Evolutionary conservation across 2,888 invertebrate genomes (phyloP).

Genomic region (Eristalis tenax): DNA sequence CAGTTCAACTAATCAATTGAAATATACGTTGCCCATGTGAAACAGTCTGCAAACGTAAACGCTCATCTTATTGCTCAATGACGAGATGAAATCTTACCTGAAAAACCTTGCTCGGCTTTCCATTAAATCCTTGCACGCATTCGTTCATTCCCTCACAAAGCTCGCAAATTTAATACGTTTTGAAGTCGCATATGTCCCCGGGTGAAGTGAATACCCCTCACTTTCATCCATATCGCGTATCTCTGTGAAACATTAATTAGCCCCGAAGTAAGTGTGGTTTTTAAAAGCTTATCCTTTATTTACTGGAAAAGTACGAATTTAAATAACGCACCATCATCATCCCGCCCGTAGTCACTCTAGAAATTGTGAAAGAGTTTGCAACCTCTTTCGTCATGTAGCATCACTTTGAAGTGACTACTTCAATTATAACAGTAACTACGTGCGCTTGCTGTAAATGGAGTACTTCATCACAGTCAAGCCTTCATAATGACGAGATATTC

Average conservation of each 20-base stretch:
- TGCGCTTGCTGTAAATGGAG: slow-evolving; percentile 11
- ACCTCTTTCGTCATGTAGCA: not conserved
- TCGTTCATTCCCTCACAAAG: not conserved
- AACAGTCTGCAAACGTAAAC: too few relatives aligned
- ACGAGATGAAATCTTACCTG: not conserved
- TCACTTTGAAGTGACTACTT: not conserved
- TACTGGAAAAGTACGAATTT: not conserved
- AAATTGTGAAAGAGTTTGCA: not conserved
- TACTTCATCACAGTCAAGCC: slow-evolving; percentile 46
- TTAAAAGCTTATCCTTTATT: not conserved
- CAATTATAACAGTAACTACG: slow-evolving; percentile 16
- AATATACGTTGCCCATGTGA: not conserved
- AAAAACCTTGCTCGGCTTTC: not conserved
- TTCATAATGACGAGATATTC: slow-evolving; percentile 58
- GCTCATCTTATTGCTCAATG: too few relatives aligned
- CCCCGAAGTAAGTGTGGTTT: not conserved
- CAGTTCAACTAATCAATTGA: not conserved
- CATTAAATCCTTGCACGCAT: not conserved
- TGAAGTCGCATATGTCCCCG: not conserved
- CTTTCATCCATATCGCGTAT: not conserved
- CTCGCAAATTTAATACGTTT: not conserved
- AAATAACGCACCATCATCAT: not conserved
- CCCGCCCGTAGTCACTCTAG: not conserved
- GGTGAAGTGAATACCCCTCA: not conserved
- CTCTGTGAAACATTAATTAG: not conserved